A percentile compares a stretch with the other conserved stretches of the same genome.
Conservation (phyloP, 2,888 invertebrate genomes). For the Endotricha flammealis region DNA sequence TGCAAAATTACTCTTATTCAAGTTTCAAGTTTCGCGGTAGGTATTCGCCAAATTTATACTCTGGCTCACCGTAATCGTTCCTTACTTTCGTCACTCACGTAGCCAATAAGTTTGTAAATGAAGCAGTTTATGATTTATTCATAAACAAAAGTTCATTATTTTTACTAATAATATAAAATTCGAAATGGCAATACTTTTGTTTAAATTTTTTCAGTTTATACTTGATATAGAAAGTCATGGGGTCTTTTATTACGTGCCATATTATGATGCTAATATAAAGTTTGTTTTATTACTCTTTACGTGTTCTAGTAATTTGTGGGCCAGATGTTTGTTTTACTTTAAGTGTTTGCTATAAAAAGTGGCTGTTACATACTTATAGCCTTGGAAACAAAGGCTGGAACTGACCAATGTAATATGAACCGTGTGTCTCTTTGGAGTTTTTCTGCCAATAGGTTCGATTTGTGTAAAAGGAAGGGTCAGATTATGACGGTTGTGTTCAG, state of each 20-base stretch:
- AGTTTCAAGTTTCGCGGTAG: constrained; percentile 37
- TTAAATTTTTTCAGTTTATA: too few relatives aligned
- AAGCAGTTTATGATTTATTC: too few relatives aligned
- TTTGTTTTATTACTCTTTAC: constrained; percentile 32
- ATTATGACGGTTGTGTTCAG: constrained; percentile 24
- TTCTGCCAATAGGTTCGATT: not conserved
- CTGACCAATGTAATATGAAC: constrained; percentile 24
- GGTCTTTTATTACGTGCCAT: constrained; percentile 7
- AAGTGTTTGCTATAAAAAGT: constrained; percentile 47
- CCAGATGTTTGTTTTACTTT: constrained; percentile 45
- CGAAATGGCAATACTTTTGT: too few relatives aligned
- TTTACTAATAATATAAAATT: too few relatives aligned
- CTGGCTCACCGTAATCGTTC: too few relatives aligned
- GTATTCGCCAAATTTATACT: constrained; percentile 39
- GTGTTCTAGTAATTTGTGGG: constrained; percentile 40
- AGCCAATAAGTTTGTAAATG: too few relatives aligned
- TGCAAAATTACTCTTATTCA: constrained; percentile 48
- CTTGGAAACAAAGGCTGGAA: constrained; percentile 29
- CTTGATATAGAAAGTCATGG: too few relatives aligned
- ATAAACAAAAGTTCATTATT: too few relatives aligned
- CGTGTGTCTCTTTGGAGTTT: constrained; percentile 8
- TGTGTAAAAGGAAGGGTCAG: constrained; percentile 14
- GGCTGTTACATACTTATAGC: constrained; percentile 38
- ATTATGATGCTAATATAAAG: constrained; percentile 19
- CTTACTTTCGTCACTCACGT: too few relatives aligned